Evolutionary conservation across 2,113 vertebrate genomes (phyloP), one percentile per base, ranked within the genome.

Genomic region (Sinocyclocheilus anshuiensis): DNA sequence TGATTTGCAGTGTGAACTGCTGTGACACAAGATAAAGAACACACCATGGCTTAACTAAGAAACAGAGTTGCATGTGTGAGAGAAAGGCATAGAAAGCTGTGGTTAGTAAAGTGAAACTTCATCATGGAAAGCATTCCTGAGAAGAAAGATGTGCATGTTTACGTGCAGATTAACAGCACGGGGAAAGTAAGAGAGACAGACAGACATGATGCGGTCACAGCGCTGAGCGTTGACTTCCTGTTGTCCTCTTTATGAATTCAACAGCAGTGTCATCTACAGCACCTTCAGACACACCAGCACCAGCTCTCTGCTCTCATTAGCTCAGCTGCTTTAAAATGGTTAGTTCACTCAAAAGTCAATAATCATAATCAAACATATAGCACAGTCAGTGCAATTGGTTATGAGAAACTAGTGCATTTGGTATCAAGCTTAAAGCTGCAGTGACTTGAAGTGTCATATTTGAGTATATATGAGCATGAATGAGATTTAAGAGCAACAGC

Each of bases 21-120:
- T 63, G n/a, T 26, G 11, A 65, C 22, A 24, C 59, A 24, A 61
- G 59, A 61, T 29, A 26, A 36, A 36, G 36, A 36, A 36, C 36
- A 36, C 36, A 36, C 36, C 15, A 6, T 6, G 6, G 1, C 63
- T 26, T 29, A 24, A 6, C 63, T 67, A 6, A 67, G 6, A 29
- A 29, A 29, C 1, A 16, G 63, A 29, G 13, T 4, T 67, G 63
- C 26, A 15, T 65, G 59, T 29, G 63, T 29, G 24, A 67, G 13
- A 29, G 26, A 67, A 15, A 16, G 63, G 6, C 26, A 65, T 15
- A 29, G 24, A 65, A 65, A 65, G 12, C 26, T 65, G 24, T 13
- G 61, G 61, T 26, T 65, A 65, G 57, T 61, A 61, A 65, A 65
- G n/a, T 65, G 61, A 65, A 6, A 65, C 61, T 65, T 65, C n/a